A percentile compares a stretch with the other conserved stretches of the same genome.
Conservation (phyloP, 2,113 vertebrate species). For the Hippoglossus stenolepis region DNA sequence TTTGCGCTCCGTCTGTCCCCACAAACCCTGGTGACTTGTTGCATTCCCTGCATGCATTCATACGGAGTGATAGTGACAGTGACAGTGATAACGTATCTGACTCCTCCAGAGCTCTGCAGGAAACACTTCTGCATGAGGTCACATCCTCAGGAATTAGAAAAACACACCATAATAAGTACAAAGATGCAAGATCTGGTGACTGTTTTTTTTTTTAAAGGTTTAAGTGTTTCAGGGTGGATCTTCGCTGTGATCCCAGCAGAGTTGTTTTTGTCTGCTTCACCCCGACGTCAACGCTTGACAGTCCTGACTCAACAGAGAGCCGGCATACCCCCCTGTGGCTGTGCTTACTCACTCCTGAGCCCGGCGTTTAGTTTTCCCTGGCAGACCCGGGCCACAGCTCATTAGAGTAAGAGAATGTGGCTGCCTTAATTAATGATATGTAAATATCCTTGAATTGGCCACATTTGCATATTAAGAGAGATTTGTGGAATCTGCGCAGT, state of each 20-base stretch:
- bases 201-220: conserved; percentile 25
- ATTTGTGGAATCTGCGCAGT: conserved; percentile 99
- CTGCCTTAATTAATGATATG: conserved; percentile 99
- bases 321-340: conserved; percentile 64
- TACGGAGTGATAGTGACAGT: conserved; percentile 24
- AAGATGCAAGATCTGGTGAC: conserved; percentile 7
- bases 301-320: conserved; percentile 77
- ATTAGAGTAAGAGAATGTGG: conserved; percentile 99
- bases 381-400: conserved; percentile 94
- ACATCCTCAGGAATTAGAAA: conserved; percentile 38
- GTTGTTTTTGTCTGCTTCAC: conserved; percentile 65
- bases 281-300: conserved; percentile 59
- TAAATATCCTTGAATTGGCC: conserved; percentile 99
- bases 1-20: conserved; percentile 2
- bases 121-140: conserved; percentile 44
- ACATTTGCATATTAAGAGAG: conserved; percentile 99
- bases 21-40: conserved; percentile 33
- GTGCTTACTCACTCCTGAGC: conserved; percentile 79
- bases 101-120: conserved; percentile 11
- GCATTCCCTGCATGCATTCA: conserved; percentile 18
- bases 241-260: conserved; percentile 51
- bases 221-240: conserved; percentile 63
- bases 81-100: conserved; percentile 28
- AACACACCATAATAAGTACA: background rate
- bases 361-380: conserved; percentile 87